A percentile compares a stretch with the other conserved stretches of the same genome.
Conservation (phyloP, 2,797 vertebrate genomes). For the Epinephelus coioides region DNA sequence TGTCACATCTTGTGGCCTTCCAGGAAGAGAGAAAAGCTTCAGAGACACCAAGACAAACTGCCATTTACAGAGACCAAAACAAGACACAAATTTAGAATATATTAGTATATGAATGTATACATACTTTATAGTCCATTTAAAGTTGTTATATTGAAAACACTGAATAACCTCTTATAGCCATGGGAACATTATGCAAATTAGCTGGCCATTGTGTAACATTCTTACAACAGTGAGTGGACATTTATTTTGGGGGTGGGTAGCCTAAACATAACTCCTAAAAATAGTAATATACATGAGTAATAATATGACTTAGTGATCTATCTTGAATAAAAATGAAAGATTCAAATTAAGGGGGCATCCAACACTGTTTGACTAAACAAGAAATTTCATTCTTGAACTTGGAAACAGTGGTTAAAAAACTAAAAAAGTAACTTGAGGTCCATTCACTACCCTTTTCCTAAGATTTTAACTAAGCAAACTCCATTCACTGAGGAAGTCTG, state of each 20-base stretch:
- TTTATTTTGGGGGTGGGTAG: not conserved
- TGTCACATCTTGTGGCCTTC: not conserved
- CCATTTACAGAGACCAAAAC: not conserved
- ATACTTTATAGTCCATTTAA: not conserved
- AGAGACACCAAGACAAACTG: not conserved
- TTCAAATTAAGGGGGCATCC: not conserved
- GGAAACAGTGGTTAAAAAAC: not conserved
- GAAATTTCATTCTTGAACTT: not conserved
- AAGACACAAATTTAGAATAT: not conserved
- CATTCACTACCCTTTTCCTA: not conserved
- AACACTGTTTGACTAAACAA: not conserved
- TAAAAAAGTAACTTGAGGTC: not conserved
- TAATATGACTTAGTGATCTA: not conserved
- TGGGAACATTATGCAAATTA: not conserved
- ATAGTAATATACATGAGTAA: not conserved
- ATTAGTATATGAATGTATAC: not conserved
- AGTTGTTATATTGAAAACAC: not conserved
- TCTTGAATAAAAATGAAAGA: not conserved
- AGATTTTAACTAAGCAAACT: not conserved
- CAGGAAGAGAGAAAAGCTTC: not conserved
- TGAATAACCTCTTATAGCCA: not conserved
- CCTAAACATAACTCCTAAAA: not conserved
- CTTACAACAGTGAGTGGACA: not conserved
- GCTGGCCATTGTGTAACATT: constrained; percentile 1
- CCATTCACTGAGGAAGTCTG: not conserved